Evolutionary conservation across 23 tunicate genomes (phyloP).

Genomic region (Trididemnum clinides): DNA sequence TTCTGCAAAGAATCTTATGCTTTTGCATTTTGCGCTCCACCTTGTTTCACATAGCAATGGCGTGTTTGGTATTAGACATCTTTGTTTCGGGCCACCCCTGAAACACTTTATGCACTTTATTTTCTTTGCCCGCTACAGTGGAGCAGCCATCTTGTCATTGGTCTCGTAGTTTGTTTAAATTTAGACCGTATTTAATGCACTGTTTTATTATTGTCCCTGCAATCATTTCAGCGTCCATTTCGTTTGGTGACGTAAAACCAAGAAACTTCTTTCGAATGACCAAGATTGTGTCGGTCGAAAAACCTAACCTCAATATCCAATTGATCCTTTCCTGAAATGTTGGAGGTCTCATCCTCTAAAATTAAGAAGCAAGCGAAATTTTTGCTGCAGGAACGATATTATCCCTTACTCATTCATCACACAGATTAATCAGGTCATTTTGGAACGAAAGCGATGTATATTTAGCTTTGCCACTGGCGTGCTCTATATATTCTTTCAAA

Average conservation of each 20-base stretch:
- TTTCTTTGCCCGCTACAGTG: background rate
- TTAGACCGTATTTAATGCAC: background rate
- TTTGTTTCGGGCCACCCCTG: background rate
- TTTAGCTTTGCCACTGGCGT: no score
- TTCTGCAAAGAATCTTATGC: background rate
- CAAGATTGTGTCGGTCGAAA: background rate
- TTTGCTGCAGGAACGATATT: no score
- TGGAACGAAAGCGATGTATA: no score
- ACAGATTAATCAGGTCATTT: no score
- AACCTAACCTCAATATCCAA: background rate
- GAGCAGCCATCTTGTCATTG: conserved; percentile 13
- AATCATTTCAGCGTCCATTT: background rate
- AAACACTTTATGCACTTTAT: background rate
- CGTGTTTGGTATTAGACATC: background rate
- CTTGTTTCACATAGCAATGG: background rate
- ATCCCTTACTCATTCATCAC: no score
- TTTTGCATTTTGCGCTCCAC: background rate
- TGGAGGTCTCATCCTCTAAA: background rate
- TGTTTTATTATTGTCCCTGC: background rate
- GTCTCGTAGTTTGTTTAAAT: background rate
- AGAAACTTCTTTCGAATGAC: background rate
- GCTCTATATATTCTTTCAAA: no score
- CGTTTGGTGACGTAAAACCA: background rate
- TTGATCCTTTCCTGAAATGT: background rate
- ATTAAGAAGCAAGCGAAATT: no score